Evolutionary conservation across 2,113 vertebrate genomes (phyloP), one percentile per base, ranked within the genome.

Genomic region (Phyllostomus discolor): DNA sequence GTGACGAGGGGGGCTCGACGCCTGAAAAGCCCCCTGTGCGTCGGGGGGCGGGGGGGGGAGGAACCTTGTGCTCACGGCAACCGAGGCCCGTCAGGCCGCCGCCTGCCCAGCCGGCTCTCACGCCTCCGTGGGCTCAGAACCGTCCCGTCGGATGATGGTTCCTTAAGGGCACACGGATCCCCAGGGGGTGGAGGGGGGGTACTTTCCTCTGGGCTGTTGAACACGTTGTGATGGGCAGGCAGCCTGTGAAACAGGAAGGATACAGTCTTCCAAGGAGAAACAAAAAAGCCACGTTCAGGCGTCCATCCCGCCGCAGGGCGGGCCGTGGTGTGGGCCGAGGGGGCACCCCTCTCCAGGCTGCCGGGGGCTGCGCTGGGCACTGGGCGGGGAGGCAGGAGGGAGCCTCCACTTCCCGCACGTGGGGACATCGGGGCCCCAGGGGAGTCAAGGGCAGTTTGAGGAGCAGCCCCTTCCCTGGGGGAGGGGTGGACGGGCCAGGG

Each of bases 241-340:
- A 4, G 11, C 15, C 1, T 78, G 70, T 76, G 10, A 66, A 90
- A 33, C 52, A 22, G 26, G 16, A 66, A 15, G 4, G 5, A 33
- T 33, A 16, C 33, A 66, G 31, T 5, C 31, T 66, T 33, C 33
- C 62, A 66, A 66, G 10, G 28, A 46, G 10, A 87, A 54, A 33
- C n/a, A 86, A 52, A 26, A 38, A 31, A 70, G n/a, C 15, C 35
- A 2, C 73, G 1, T 9, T 5, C 5, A 7, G 43, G 48, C 5
- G 0, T 15, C 26, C 26, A 3, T 1, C 33, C 19, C 22, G 54
- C 12, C 0, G 0, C 16, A 2, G 48, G 57, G 28, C 15, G 10
- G 38, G 46, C 24, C 4, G 64, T 2, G 16, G 26, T 46, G 85
- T 19, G 14, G 75, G n/a, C 41, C 17, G n/a, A 57, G n/a, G 52